A percentile compares a stretch with the other conserved stretches of the same genome.
These are phyloP conservation scores for Prosapia bicincta DNA, from an alignment of 2,888 invertebrate genomes.

Conservation along the genomic window DNA sequence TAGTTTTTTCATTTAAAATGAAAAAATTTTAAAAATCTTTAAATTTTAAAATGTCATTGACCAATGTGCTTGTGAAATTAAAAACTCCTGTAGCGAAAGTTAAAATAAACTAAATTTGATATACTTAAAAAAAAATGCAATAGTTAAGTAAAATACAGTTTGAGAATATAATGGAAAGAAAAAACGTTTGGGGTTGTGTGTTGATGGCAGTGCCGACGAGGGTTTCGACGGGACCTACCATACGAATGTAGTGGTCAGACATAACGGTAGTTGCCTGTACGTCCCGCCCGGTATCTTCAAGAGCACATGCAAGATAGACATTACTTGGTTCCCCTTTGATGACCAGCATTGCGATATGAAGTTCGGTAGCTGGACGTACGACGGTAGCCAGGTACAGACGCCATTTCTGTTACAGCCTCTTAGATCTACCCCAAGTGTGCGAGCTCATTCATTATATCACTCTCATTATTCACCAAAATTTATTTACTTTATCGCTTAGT, in stretches of 20 bases:
- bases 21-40: no score
- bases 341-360: slow-evolving; percentile 99
- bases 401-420: not conserved
- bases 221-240: slow-evolving; percentile 99
- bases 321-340: slow-evolving; percentile 99
- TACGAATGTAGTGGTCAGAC: slow-evolving; percentile 98
- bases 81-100: no score
- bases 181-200: no score
- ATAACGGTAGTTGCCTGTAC: slow-evolving; percentile 98
- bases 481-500: not conserved
- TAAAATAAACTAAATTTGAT: no score
- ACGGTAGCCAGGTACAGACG: slow-evolving; percentile 82
- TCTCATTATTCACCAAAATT: not conserved
- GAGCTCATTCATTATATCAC: not conserved
- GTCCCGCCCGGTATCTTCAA: slow-evolving; percentile 99
- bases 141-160: no score
- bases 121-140: no score
- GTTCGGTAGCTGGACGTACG: slow-evolving; percentile 99
- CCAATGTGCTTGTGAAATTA: no score
- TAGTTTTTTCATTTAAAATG: no score
- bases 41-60: no score
- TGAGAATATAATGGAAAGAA: no score
- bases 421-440: not conserved
- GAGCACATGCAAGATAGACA: slow-evolving; percentile 99
- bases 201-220: slow-evolving; percentile 94